Base-by-base conservation (phyloP, 2,797 vertebrate genomes). In the Phrynocephalus vlangalii region DNA sequence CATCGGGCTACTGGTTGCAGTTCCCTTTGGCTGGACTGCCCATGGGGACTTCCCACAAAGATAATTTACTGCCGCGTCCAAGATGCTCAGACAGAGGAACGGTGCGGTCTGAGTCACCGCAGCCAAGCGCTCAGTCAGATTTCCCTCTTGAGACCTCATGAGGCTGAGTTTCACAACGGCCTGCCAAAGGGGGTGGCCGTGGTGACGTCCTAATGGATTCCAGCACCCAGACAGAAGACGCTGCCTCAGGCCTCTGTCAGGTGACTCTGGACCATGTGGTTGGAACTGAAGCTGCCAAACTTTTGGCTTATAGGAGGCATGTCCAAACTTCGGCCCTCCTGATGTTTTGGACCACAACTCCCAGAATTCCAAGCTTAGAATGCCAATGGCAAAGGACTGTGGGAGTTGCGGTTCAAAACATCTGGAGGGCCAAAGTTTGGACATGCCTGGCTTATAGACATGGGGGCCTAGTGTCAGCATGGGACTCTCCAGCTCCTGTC, bases 51-150 rank as follows among this genome's bases (percentile, higher is more conserved):
- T 85, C 71, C 52, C 71, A 75, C 44, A 52, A 79, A 79, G 16
- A 79, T 9, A 22, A 73, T 73, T 67, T 33, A 70, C 18, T 84
- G 79, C 10, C 22, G 67, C 44, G n/a, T 18, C 50, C 66, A 33
- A 82, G 26, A 30, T 15, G 15, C 26, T n/a, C 44, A 78, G 83
- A 75, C 50, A 38, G 22, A 30, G 33, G 22, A 77, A 84, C 18
- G 82, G 78, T 20, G 28, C 56, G 71, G 48, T n/a, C 75, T 79
- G 56, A 75, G 68, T 66, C 79, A 87, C 60, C 85, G 50, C 48
- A 87, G 60, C 63, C 63, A 77, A 87, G 38, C 7, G 1, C 60
- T 76, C 38, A 71, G 5, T 18, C 0, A 50, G n/a, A 6, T 70
- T 86, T 48, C 76, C 38, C 68, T 70, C 60, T 52, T 56, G 79